phyloP scores from a whole-genome alignment of 2,888 invertebrate genomes.

The Agonopterix subpropinquella region DNA sequence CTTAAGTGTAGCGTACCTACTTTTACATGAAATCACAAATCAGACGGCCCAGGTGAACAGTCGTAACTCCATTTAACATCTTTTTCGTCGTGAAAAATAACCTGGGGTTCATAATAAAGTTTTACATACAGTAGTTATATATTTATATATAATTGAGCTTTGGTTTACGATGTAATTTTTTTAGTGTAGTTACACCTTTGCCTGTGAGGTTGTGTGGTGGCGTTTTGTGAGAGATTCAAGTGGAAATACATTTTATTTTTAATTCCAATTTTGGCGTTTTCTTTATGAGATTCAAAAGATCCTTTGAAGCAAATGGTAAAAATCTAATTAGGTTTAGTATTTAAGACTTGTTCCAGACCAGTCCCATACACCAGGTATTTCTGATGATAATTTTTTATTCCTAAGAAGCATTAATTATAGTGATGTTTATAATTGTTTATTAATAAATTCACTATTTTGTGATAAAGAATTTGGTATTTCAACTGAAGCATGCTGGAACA shows the following conservation, averaged over 20 bases:
- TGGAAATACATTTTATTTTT: slow-evolving; percentile 75
- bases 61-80: background rate
- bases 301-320: too few relatives aligned
- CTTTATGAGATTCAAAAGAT: background rate
- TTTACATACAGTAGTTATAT: slow-evolving; percentile 62
- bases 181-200: slow-evolving; percentile 46
- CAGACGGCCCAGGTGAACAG: slow-evolving; percentile 31
- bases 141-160: slow-evolving; percentile 67
- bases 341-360: too few relatives aligned
- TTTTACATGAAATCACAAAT: slow-evolving; percentile 71
- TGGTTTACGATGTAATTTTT: slow-evolving; percentile 48
- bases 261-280: slow-evolving; percentile 52
- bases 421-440: too few relatives aligned
- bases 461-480: too few relatives aligned
- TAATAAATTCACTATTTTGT: too few relatives aligned
- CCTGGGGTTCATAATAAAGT: slow-evolving; percentile 29
- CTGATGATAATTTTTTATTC: too few relatives aligned
- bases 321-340: too few relatives aligned
- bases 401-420: too few relatives aligned
- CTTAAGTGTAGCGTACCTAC: slow-evolving; percentile 62
- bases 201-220: slow-evolving; percentile 42
- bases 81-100: background rate
- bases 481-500: too few relatives aligned
- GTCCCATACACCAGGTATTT: too few relatives aligned
- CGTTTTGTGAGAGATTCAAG: slow-evolving; percentile 67